Evolutionary conservation across 2,797 vertebrate genomes (phyloP).

Genomic region (Thamnophis elegans): DNA sequence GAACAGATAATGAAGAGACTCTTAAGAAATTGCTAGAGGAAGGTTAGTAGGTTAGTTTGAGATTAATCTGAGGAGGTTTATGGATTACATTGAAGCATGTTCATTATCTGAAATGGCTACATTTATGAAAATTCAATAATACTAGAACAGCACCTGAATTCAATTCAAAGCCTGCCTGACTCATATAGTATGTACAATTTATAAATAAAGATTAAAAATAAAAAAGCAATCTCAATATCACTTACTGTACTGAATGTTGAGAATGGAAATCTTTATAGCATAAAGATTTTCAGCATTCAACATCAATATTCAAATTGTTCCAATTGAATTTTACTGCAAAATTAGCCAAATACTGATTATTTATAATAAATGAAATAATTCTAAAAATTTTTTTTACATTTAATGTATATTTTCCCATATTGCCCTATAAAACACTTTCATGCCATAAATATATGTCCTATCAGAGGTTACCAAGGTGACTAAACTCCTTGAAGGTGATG

Average conservation of each 20-base stretch:
- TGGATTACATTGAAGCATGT: background rate
- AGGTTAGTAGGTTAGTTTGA: slow-evolving; percentile 76
- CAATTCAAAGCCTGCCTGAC: background rate
- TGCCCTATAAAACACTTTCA: slow-evolving; percentile 61
- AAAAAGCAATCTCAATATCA: background rate
- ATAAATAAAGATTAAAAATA: background rate
- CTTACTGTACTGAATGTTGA: background rate
- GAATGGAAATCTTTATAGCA: background rate
- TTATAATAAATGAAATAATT: slow-evolving; percentile 25
- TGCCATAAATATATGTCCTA: slow-evolving; percentile 75
- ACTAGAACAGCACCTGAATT: background rate
- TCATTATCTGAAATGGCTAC: background rate
- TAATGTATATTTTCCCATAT: slow-evolving; percentile 22
- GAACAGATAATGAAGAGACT: slow-evolving; percentile 68
- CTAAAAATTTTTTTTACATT: slow-evolving; percentile 3
- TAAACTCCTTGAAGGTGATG: slow-evolving; percentile 82
- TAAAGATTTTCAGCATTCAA: background rate
- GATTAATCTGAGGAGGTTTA: background rate
- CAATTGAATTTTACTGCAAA: background rate
- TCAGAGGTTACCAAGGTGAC: slow-evolving; percentile 84
- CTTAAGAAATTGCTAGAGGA: slow-evolving; percentile 74
- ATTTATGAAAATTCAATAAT: background rate
- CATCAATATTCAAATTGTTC: background rate
- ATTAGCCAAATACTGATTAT: background rate
- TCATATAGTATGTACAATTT: background rate